These are phyloP conservation scores for Lethrus apterus DNA, from an alignment of 1,140 invertebrate species.

Conservation along the genomic window DNA sequence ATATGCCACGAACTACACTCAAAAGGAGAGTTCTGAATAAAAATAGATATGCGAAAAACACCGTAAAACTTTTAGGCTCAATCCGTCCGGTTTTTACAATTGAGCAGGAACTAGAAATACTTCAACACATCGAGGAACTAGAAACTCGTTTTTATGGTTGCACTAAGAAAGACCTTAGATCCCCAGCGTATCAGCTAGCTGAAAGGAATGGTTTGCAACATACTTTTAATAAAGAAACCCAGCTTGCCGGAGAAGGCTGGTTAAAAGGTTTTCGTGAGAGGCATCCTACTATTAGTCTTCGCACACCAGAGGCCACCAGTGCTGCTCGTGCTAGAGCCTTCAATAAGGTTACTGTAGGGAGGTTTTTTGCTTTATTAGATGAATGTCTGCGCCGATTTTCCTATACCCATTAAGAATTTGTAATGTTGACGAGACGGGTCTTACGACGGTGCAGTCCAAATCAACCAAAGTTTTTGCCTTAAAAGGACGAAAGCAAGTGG, in stretches of 20 bases:
- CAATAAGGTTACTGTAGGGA: constrained; percentile 24
- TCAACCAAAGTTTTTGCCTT: constrained; percentile 4
- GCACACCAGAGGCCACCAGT: constrained; percentile 32
- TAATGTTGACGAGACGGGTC: constrained; percentile 4
- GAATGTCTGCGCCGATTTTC: too few relatives aligned
- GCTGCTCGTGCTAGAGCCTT: constrained; percentile 29
- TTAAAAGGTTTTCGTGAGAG: constrained; percentile 30
- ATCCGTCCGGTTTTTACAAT: constrained; percentile 18
- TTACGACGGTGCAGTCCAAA: constrained; percentile 8
- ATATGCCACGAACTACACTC: too few relatives aligned
- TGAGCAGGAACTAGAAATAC: constrained; percentile 25
- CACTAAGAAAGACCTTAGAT: constrained; percentile 19
- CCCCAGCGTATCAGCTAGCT: constrained; percentile 24
- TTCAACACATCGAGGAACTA: constrained; percentile 28
- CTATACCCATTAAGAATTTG: not conserved
- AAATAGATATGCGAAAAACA: too few relatives aligned
- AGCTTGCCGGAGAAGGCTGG: constrained; percentile 18
- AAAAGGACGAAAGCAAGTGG: constrained; percentile 6
- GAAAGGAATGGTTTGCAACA: constrained; percentile 28
- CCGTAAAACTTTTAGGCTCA: too few relatives aligned
- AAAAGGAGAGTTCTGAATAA: too few relatives aligned
- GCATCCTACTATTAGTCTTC: constrained; percentile 30
- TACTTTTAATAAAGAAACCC: constrained; percentile 11
- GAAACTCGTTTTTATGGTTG: constrained; percentile 29
- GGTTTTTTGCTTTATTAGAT: constrained; percentile 22